Evolutionary conservation across 2,113 vertebrate genomes (phyloP).

Genomic region (Poeciliopsis retropinna): DNA sequence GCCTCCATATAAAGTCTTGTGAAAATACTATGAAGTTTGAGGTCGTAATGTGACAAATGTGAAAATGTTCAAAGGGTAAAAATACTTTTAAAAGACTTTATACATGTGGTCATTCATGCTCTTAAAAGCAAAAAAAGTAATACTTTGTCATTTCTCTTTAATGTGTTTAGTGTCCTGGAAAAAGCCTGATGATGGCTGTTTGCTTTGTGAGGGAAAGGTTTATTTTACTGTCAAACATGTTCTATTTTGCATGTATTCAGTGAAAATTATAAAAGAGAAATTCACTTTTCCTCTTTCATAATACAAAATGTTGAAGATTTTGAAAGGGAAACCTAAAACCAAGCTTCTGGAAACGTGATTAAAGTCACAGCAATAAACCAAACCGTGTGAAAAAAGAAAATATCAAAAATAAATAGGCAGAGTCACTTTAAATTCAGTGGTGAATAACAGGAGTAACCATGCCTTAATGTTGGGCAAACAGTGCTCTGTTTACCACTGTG

Average conservation of each 20-base stretch:
- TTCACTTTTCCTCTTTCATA: background rate
- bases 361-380: background rate
- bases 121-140: background rate
- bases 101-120: background rate
- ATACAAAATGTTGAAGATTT: background rate
- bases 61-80: background rate
- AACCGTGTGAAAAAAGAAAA: background rate
- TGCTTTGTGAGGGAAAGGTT: background rate
- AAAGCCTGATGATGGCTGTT: background rate
- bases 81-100: background rate
- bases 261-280: background rate
- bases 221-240: background rate
- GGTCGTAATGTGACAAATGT: background rate
- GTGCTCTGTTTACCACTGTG: background rate
- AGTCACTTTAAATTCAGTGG: background rate
- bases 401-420: background rate
- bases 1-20: background rate
- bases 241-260: background rate
- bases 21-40: background rate
- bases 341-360: background rate
- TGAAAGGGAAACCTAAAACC: background rate
- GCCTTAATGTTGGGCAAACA: background rate
- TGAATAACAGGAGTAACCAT: background rate
- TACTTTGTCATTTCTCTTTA: background rate
- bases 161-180: background rate